Evolutionary conservation across 2,888 invertebrate species (phyloP).

Genomic region (Melipona bicolor): DNA sequence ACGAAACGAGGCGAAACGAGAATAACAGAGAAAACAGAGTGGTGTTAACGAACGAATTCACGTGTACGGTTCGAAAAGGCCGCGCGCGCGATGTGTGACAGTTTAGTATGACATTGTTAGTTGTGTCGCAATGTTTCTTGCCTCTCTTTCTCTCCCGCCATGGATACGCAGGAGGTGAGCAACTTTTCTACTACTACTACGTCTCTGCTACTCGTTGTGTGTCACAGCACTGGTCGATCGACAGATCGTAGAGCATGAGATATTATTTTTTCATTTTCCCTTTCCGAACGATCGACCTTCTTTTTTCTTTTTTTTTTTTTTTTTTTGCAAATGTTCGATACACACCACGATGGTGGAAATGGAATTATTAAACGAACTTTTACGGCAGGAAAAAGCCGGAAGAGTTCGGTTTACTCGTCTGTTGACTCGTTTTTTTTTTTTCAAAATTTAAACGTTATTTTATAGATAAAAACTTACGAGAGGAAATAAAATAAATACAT

Average conservation of each 20-base stretch:
- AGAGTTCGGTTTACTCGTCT: not conserved
- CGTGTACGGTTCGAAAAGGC: conserved; percentile 46
- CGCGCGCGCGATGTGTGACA: conserved; percentile 65
- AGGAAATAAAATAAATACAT: not conserved
- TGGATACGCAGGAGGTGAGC: conserved; percentile 85
- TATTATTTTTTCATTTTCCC: not conserved
- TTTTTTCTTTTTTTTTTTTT: not conserved
- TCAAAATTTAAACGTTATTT: not conserved
- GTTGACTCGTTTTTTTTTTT: not conserved
- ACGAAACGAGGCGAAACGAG: conserved; percentile 28
- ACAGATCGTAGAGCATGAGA: conserved; percentile 35
- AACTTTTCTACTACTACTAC: conserved; percentile 50
- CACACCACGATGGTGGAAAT: not conserved
- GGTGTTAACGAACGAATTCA: conserved; percentile 43
- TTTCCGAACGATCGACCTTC: not conserved
- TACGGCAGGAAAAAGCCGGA: not conserved
- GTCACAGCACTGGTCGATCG: conserved; percentile 82
- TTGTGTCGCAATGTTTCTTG: conserved; percentile 85
- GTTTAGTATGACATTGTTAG: conserved; percentile 84
- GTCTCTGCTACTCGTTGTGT: conserved; percentile 39
- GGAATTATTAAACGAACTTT: conserved; percentile 6
- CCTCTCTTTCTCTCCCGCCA: conserved; percentile 80
- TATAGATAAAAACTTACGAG: not conserved
- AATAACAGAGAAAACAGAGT: not conserved
- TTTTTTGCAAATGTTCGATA: not conserved